Evolutionary conservation across 2,797 vertebrate species (phyloP).

Genomic region (Picus viridis): DNA sequence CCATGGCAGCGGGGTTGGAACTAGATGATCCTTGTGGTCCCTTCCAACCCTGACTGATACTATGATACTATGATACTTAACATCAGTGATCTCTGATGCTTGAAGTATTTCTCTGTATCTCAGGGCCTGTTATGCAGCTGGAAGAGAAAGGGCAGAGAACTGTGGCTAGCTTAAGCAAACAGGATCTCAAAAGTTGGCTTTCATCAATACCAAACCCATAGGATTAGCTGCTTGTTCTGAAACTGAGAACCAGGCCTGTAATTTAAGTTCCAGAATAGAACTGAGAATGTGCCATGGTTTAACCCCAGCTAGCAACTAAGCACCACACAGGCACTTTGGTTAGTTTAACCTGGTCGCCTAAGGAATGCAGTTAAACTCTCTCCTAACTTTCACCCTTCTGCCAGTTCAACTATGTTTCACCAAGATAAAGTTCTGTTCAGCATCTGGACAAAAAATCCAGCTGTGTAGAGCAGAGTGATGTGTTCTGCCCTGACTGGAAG

Average conservation of each 20-base stretch:
- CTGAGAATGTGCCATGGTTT: background rate
- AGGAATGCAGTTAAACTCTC: background rate
- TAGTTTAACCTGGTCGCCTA: background rate
- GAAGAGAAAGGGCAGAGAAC: slow-evolving; percentile 19
- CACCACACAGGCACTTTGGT: background rate
- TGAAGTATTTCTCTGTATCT: background rate
- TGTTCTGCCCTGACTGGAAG: background rate
- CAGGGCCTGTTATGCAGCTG: background rate
- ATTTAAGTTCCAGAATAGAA: slow-evolving; percentile 3
- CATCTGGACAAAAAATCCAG: background rate
- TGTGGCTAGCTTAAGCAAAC: background rate
- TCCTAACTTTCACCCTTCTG: background rate
- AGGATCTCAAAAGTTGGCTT: background rate
- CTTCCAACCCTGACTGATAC: no score
- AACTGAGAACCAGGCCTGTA: background rate
- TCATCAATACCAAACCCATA: background rate
- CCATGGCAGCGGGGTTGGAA: no score
- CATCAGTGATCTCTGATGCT: background rate
- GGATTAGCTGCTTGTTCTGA: background rate
- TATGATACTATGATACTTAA: no score
- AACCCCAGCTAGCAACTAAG: background rate
- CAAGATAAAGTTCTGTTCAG: background rate
- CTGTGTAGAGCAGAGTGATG: background rate
- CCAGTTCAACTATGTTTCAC: background rate
- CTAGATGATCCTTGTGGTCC: no score